phyloP scores from a whole-genome alignment of 2,797 vertebrate genomes.

The Salarias fasciatus region DNA sequence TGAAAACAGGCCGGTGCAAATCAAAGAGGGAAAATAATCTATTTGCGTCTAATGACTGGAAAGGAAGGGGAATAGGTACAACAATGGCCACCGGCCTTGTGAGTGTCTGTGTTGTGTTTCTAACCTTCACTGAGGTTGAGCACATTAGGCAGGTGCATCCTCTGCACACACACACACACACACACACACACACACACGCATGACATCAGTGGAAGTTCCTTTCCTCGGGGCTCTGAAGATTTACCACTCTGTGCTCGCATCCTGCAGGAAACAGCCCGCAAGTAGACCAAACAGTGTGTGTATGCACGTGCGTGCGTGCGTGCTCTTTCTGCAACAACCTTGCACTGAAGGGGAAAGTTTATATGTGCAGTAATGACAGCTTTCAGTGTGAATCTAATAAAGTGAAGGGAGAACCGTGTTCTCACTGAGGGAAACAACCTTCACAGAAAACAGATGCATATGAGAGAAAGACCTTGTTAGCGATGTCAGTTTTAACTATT shows the following conservation, averaged over 20 bases:
- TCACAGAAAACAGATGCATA: not conserved
- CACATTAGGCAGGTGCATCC: constrained; percentile 77
- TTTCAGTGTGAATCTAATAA: constrained; percentile 58
- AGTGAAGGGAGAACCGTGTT: constrained; percentile 31
- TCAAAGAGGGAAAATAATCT: constrained; percentile 23
- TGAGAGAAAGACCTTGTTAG: no score
- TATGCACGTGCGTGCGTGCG: constrained; percentile 38
- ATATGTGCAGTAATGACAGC: constrained; percentile 45
- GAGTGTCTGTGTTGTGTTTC: constrained; percentile 35
- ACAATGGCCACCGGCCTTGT: constrained; percentile 58
- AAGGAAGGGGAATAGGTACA: constrained; percentile 57
- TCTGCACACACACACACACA: constrained; percentile 50
- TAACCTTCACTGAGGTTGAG: constrained; percentile 57
- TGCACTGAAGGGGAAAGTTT: constrained; percentile 59
- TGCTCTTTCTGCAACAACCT: constrained; percentile 51
- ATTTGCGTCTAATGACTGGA: constrained; percentile 52
- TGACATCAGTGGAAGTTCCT: constrained; percentile 78
- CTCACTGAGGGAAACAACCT: constrained; percentile 25
- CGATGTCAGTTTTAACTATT: no score
- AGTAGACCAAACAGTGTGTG: constrained; percentile 15
- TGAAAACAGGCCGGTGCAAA: constrained; percentile 5
- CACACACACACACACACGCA: constrained; percentile 38
- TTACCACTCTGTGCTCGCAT: constrained; percentile 44
- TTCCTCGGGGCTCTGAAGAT: constrained; percentile 50
- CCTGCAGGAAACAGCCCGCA: constrained; percentile 65